Evolutionary conservation across 2,797 vertebrate species (phyloP).

Genomic region (Lithobates pipiens): DNA sequence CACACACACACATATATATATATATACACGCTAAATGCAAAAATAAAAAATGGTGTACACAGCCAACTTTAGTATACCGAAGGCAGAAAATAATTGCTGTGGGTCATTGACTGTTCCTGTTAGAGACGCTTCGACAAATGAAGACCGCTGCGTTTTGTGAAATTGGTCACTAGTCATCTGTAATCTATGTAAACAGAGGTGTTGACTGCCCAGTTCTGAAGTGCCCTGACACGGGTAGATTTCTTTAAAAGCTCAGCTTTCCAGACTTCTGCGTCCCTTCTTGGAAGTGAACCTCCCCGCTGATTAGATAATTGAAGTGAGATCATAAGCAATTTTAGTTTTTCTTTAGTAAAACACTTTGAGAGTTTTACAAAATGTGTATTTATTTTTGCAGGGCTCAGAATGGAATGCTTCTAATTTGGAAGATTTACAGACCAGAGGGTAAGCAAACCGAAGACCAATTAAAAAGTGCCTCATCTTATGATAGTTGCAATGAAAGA

Average conservation of each 20-base stretch:
- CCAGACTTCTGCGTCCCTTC: background rate
- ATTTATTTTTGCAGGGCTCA: constrained; percentile 83
- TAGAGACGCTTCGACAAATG: no score
- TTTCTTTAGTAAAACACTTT: background rate
- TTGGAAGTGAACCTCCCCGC: background rate
- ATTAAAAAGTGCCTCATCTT: background rate
- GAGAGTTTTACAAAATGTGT: constrained; percentile 15
- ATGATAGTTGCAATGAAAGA: background rate
- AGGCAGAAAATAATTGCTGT: no score
- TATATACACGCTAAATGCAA: no score
- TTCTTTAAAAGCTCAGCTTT: background rate
- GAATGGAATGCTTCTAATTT: constrained; percentile 98
- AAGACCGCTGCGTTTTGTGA: no score
- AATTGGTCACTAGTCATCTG: no score
- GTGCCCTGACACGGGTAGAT: background rate
- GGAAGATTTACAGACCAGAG: constrained; percentile 95
- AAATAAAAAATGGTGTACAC: no score
- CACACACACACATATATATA: no score
- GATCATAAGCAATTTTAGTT: background rate
- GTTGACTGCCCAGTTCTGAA: background rate
- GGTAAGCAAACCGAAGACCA: constrained; percentile 78
- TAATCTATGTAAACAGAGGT: no score
- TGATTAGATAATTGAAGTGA: constrained; percentile 21
- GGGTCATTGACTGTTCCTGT: no score
- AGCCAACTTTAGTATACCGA: no score